Evolutionary conservation across 2,113 vertebrate genomes (phyloP).

Genomic region (Pandion haliaetus): DNA sequence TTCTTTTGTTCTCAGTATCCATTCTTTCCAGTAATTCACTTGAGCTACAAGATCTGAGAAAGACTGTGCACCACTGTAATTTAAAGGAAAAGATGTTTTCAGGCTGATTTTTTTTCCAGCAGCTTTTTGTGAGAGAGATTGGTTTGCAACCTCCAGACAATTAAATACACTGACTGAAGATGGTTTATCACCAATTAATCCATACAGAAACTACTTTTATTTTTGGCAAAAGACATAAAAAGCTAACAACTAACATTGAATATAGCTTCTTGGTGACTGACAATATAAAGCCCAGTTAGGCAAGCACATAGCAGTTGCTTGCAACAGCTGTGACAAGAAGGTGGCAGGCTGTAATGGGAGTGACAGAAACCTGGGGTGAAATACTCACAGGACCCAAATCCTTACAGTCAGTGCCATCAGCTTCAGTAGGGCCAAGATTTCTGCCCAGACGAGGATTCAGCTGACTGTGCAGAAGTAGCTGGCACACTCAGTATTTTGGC

Average conservation of each 20-base stretch:
- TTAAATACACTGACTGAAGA: constrained; percentile 59
- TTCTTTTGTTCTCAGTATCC: constrained; percentile 71
- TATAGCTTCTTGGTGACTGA: background rate
- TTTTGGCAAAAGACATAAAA: constrained; percentile 31
- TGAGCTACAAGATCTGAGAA: constrained; percentile 45
- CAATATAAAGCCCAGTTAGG: background rate
- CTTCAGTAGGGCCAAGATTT: background rate
- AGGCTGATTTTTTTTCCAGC: constrained; percentile 53
- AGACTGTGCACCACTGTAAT: constrained; percentile 45
- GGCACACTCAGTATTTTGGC: background rate
- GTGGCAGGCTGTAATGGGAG: background rate
- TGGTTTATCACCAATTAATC: constrained; percentile 68
- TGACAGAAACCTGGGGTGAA: background rate
- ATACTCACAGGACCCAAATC: background rate
- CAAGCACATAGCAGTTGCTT: background rate
- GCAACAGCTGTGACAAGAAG: background rate
- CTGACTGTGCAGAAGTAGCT: background rate
- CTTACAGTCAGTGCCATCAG: background rate
- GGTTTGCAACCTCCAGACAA: constrained; percentile 52
- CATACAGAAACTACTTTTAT: constrained; percentile 31
- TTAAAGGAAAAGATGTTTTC: constrained; percentile 57
- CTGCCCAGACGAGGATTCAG: background rate
- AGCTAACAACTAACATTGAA: background rate
- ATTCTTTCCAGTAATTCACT: constrained; percentile 74
- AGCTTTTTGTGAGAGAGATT: constrained; percentile 51